Evolutionary conservation across 92 coral and sea anemone genomes (phyloP), one percentile per base, ranked within the genome.

Genomic region (Zoanthus sansibaricus): DNA sequence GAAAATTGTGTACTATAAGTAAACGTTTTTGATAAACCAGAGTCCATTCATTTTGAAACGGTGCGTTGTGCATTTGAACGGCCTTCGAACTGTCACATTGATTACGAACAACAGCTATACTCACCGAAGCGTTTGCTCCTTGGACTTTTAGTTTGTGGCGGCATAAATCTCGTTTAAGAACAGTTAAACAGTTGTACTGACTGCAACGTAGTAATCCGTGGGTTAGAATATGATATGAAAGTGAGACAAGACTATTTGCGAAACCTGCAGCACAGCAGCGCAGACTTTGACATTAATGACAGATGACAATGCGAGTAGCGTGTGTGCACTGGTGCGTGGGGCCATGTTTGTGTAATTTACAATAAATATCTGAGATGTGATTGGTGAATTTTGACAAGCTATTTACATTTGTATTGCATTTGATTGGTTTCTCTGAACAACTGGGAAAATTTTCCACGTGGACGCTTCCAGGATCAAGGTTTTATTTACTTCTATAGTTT

Each of bases 221-320:
- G 42, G 17, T 30, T 69, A 69, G 17, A 52, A 83, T 32, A 48
- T 51, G 75, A 83, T 55, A 73, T 71, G 79, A 83, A 73, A 83
- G 87, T 73, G 79, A 83, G 74, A 83, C 88, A 88, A 88, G 88
- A 91, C 83, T 97, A 96, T 97, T 97, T 97, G 95, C 99, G 94
- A 93, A 97, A 93, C 98, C 99, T 97, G 99, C 94, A 93, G 88
- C 94, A 90, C 90, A 83, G 93, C 91, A 92, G 95, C 80, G 91
- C 95, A 87, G 96, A 93, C 98, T 97, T 97, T 97, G 99, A 97
- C 99, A 97, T 94, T 97, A 95, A 97, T 97, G 99, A 97, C 99
- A 97, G 99, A 95, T 95, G 95, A 93, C 94, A 80, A 80, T 9
- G 85, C 42, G 56, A 45, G 74, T 80, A 93, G 98, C 98, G 98